phyloP scores from a whole-genome alignment of 2,888 invertebrate genomes.

The Craniophora ligustri region DNA sequence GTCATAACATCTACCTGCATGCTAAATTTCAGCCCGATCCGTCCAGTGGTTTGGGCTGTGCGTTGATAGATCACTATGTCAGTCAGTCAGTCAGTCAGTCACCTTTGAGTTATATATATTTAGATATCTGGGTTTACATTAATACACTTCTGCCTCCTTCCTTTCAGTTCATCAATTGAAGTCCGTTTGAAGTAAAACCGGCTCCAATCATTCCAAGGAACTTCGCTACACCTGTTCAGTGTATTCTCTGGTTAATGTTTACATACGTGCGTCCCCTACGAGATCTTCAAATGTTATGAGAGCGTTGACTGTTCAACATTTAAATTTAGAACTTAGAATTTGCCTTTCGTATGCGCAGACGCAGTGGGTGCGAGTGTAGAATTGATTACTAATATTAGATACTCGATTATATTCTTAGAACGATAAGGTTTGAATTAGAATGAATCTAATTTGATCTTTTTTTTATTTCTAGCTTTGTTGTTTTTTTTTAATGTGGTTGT shows the following conservation, averaged over 20 bases:
- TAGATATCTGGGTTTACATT: too few species aligned
- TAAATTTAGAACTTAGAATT: constrained; percentile 57
- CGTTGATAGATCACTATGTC: too few species aligned
- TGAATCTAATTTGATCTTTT: not conserved
- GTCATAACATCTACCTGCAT: too few species aligned
- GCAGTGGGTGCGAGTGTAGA: constrained; percentile 13
- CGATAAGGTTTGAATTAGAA: constrained; percentile 10
- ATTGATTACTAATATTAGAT: not conserved
- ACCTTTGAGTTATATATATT: too few species aligned
- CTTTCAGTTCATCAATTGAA: constrained; percentile 1
- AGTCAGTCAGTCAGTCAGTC: too few species aligned
- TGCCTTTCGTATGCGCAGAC: constrained; percentile 39
- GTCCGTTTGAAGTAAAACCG: constrained; percentile 2
- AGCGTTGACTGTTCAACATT: constrained; percentile 49
- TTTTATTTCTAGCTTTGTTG: constrained; percentile 5
- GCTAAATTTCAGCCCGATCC: too few species aligned
- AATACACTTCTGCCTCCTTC: too few species aligned
- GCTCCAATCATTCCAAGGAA: not conserved
- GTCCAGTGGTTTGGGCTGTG: too few species aligned
- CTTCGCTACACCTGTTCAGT: constrained; percentile 27
- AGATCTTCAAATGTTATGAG: constrained; percentile 36
- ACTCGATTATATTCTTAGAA: not conserved
- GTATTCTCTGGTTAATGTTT: constrained; percentile 36
- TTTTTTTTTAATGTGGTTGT: constrained; percentile 22
- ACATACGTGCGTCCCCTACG: constrained; percentile 37